Conservation (phyloP, 2,797 vertebrate genomes). For the Liasis olivaceus region DNA sequence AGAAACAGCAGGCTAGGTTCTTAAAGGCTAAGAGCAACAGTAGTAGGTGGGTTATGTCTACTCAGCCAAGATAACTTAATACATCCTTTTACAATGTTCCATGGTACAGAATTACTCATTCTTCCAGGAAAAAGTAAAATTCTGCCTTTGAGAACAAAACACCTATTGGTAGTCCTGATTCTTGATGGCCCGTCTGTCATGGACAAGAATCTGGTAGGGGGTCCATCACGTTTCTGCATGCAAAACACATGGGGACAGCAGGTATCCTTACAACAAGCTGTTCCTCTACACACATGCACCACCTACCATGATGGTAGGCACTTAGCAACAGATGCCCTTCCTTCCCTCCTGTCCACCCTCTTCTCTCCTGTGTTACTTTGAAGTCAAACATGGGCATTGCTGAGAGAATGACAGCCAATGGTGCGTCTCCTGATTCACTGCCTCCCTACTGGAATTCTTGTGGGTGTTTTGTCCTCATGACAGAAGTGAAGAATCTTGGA, state of each 20-base stretch:
- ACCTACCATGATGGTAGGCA: neutral
- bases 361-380: neutral
- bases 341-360: constrained; percentile 3
- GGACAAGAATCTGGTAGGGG: neutral
- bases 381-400: neutral
- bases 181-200: neutral
- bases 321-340: constrained; percentile 15
- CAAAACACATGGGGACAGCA: neutral
- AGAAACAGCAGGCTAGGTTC: neutral
- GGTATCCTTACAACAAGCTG: neutral
- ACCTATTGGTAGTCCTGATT: neutral
- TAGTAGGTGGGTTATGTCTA: neutral
- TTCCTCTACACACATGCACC: neutral
- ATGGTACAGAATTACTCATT: neutral
- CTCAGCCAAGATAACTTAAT: neutral
- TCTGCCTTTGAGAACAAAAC: neutral
- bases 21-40: neutral
- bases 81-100: neutral
- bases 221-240: neutral
- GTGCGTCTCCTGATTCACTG: constrained; percentile 3
- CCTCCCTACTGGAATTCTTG: constrained; percentile 6
- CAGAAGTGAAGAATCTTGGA: neutral
- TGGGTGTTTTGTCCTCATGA: constrained; percentile 20
- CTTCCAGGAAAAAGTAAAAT: neutral
- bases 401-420: neutral